Evolutionary conservation across 2,888 invertebrate genomes (phyloP).

Genomic region (Rhamnusium bicolor): DNA sequence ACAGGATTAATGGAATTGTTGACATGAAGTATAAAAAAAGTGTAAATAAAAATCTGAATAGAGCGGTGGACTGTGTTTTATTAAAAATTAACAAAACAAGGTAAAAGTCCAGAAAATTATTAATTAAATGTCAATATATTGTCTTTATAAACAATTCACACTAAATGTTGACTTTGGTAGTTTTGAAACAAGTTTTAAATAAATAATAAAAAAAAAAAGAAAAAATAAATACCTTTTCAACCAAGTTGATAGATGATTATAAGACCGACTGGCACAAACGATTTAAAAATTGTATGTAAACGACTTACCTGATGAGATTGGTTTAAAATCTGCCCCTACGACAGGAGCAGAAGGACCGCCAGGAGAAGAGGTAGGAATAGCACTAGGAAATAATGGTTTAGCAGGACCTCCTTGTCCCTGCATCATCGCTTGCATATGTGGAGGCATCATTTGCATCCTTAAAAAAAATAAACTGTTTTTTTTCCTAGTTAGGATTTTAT

Average conservation of each 20-base stretch:
- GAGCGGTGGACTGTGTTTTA: too few species aligned
- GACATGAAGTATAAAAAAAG: neutral
- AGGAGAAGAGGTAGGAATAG: conserved; percentile 77
- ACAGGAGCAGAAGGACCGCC: conserved; percentile 71
- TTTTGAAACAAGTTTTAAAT: too few species aligned
- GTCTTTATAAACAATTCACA: too few species aligned
- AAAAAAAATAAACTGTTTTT: conserved; percentile 37
- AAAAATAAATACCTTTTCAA: neutral
- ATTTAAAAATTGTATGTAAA: too few species aligned
- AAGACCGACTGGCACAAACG: neutral
- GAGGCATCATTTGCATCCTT: conserved; percentile 75
- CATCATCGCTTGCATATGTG: conserved; percentile 72
- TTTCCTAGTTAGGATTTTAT: neutral
- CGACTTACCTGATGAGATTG: conserved; percentile 76
- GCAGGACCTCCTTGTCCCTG: conserved; percentile 74
- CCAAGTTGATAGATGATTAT: neutral
- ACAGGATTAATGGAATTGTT: neutral
- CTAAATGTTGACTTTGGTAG: too few species aligned
- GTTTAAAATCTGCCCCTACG: conserved; percentile 77
- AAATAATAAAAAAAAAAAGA: too few species aligned
- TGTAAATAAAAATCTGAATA: neutral
- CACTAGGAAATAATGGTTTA: conserved; percentile 89
- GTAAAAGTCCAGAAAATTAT: too few species aligned
- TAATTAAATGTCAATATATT: too few species aligned
- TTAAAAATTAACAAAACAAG: too few species aligned